Evolutionary conservation across 2,797 vertebrate genomes (phyloP).

Genomic region (Vireo griseus): DNA sequence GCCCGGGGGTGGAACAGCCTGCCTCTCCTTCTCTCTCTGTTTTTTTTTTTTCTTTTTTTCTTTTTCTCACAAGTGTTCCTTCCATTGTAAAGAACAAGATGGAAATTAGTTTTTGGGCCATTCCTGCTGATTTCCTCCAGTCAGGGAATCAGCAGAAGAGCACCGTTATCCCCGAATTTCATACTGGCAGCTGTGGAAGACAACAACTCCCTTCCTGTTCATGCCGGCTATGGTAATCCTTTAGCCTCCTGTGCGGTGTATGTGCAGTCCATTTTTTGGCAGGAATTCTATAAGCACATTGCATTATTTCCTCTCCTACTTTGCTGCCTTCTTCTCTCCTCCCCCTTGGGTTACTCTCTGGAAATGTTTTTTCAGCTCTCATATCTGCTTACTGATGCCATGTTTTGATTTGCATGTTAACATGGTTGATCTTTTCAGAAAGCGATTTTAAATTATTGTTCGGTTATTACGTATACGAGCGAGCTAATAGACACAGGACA

Average conservation of each 20-base stretch:
- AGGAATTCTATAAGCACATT: conserved; percentile 9
- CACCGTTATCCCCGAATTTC: conserved; percentile 1
- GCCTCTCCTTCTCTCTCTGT: background rate
- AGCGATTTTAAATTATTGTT: conserved; percentile 29
- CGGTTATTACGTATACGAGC: background rate
- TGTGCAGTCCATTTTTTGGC: conserved; percentile 30
- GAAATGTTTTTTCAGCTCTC: conserved; percentile 27
- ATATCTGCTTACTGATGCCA: conserved; percentile 27
- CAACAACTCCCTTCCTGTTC: conserved; percentile 26
- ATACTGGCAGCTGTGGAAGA: conserved; percentile 24
- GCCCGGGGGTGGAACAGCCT: background rate
- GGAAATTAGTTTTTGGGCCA: conserved; percentile 4
- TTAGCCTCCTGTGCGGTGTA: conserved; percentile 10
- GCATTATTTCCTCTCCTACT: conserved; percentile 25
- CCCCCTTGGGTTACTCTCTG: background rate
- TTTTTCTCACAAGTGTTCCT: background rate
- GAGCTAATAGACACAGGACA: background rate
- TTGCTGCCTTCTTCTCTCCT: background rate
- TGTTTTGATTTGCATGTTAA: conserved; percentile 33
- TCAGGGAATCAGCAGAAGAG: background rate
- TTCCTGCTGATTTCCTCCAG: background rate
- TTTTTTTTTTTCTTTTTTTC: background rate
- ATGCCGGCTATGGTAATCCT: background rate
- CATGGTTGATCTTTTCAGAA: conserved; percentile 33
- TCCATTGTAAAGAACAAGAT: background rate